Base-by-base conservation (phyloP, 2,888 invertebrate genomes). In the Parthenolecanium corni region DNA sequence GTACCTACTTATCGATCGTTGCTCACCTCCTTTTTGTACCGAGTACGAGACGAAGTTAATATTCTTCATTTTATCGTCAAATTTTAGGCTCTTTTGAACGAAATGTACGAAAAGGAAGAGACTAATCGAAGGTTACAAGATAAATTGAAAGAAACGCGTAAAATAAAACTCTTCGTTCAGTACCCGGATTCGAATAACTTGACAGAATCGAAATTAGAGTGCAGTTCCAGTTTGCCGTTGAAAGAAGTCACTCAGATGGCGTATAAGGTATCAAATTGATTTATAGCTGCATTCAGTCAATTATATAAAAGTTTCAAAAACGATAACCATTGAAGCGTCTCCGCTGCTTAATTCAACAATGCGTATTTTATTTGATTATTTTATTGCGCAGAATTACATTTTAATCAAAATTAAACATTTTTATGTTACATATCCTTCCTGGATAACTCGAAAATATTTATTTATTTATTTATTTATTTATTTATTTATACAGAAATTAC, bases 41-140 rank as follows among this genome's bases (percentile, higher is more conserved):
- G n/a, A n/a, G n/a, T n/a, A n/a, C n/a, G n/a, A n/a, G n/a, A n/a
- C n/a, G n/a, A n/a, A n/a, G n/a, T n/a, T n/a, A n/a, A n/a, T n/a
- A n/a, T n/a, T n/a, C n/a, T n/a, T n/a, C n/a, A n/a, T n/a, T n/a
- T n/a, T n/a, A n/a, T n/a, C n/a, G 4, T 31, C 4, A 31, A 52
- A 38, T 52, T 68, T 9, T 70, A 80, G 72, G 74, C 77, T 24
- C 73, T 87, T 57, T 74, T 86, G 68, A 75, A 80, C 52, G 79
- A 80, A 65, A 79, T 88, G 72, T 77, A 80, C 64, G 78, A 80
- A 64, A 79, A 80, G 67, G 87, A 88, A 67, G 82, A 83, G 68
- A 78, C 78, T 44, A 82, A 83, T 52, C 74, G 78, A 53, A 75
- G 76, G 62, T 76, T 76, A 66, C 76, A 78, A 67, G 82, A 82